Conservation (phyloP, 2,797 vertebrate genomes). For the Furcifer pardalis region DNA sequence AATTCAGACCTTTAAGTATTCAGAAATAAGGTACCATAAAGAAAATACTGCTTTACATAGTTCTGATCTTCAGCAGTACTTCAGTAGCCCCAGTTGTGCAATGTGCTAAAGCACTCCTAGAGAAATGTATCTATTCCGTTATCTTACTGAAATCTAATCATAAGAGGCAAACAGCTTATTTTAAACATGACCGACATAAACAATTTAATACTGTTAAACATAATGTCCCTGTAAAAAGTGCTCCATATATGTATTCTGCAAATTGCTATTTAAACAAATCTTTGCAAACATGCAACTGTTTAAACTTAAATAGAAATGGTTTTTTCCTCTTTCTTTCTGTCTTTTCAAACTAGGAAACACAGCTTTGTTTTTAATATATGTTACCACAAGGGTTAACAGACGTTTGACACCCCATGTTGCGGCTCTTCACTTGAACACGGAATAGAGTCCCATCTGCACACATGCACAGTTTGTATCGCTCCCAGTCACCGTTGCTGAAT, state of each 20-base stretch:
- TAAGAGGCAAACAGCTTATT: not conserved
- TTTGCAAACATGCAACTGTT: conserved; percentile 62
- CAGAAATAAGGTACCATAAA: conserved; percentile 16
- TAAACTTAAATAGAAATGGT: conserved; percentile 36
- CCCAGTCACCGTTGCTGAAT: conserved; percentile 81
- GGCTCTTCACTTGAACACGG: conserved; percentile 89
- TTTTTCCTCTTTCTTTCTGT: not conserved
- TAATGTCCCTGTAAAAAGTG: conserved; percentile 48
- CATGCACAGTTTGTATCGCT: conserved; percentile 97
- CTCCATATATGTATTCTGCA: conserved; percentile 39
- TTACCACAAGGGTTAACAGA: conserved; percentile 90
- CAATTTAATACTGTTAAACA: not conserved
- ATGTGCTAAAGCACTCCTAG: not conserved
- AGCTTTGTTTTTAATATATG: conserved; percentile 69
- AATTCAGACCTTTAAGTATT: too few relatives aligned
- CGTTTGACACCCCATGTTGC: conserved; percentile 95
- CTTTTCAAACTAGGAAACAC: not conserved
- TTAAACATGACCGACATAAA: conserved; percentile 28
- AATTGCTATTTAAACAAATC: conserved; percentile 45
- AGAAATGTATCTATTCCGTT: conserved; percentile 5
- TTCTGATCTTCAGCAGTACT: not conserved
- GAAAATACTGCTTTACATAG: not conserved
- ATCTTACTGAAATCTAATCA: conserved; percentile 7
- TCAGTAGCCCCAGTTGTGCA: not conserved
- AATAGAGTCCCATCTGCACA: conserved; percentile 95